Base-by-base conservation (phyloP, 2,113 vertebrate species). In the Platysteira castanea region DNA sequence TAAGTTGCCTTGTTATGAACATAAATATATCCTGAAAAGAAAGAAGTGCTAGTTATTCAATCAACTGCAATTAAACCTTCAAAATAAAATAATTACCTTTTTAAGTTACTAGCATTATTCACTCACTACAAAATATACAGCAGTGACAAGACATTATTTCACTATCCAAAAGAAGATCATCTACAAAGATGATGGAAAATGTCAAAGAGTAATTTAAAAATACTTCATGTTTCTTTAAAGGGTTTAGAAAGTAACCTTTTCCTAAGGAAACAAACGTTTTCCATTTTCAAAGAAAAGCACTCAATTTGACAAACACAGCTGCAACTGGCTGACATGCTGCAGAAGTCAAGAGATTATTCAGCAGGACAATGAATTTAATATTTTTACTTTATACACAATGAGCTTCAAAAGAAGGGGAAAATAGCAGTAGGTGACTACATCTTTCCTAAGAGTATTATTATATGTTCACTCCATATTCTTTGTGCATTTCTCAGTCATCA, bases 1-100 rank as follows among this genome's bases (percentile, higher is more conserved):
- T 99, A 39, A 99, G 98, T 88, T 99, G 99, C 90, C 99, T 98
- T 92, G 99, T 99, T 98, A 99, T 99, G 95, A 99, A 99, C 99
- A 99, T 99, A 97, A 99, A 99, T 98, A 99, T 99, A 98, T 99
- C 99, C 99, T 99, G 28, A 93, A 94, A 95, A 93, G 44, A 79
- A 91, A 90, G 35, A 87, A 93, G 53, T 73, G 50, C 93, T 4
- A 76, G 59, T n/a, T 78, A 59, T 68, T 98, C 94, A 95, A 71
- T 76, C 65, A 85, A 74, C 2, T 27, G 80, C 21, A 90, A 49
- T 65, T 15, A 88, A 71, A 83, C 27, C 82, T 71, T 39, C 37
- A 71, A 90, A 94, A 63, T 15, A 44, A 65, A 94, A 76, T 47
- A 77, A 90, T 20, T 30, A 65, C 15, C 3, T 70, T 74, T 84